Evolutionary conservation across 2,888 invertebrate species (phyloP).

Genomic region (Leptinotarsa peninsularis): DNA sequence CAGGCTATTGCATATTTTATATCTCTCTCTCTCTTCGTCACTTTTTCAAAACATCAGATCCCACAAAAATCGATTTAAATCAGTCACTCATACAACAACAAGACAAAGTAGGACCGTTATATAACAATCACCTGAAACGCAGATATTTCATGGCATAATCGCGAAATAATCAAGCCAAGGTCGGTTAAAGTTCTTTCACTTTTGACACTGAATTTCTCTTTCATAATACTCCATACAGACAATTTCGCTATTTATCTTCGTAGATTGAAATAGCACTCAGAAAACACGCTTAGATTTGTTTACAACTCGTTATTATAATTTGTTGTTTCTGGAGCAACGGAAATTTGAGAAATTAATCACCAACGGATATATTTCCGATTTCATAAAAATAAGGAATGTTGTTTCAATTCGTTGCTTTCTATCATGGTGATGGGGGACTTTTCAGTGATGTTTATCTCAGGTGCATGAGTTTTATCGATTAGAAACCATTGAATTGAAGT

Average conservation of each 20-base stretch:
- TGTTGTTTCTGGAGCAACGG: slow-evolving; percentile 2
- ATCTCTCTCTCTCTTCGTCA: no score
- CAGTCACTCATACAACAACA: background rate
- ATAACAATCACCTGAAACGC: slow-evolving; percentile 42
- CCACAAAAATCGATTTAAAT: background rate
- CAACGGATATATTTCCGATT: no score
- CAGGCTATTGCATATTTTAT: no score
- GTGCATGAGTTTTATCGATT: no score
- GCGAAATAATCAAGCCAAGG: slow-evolving; percentile 47
- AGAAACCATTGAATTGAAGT: no score
- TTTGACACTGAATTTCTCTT: slow-evolving; percentile 62
- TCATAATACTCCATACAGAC: slow-evolving; percentile 42
- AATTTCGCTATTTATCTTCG: slow-evolving; percentile 31
- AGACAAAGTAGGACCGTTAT: slow-evolving; percentile 43
- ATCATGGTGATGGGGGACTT: no score
- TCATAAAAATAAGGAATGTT: no score
- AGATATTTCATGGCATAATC: slow-evolving; percentile 43
- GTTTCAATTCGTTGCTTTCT: no score
- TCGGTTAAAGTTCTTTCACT: slow-evolving; percentile 61
- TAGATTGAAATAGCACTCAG: background rate
- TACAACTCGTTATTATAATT: background rate
- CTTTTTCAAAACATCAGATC: no score
- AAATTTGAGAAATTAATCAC: background rate
- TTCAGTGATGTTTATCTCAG: no score
- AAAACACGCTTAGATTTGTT: background rate